Percentiles rank a stretch among this genome's conserved stretches.
Conservation (phyloP, 2,888 invertebrate genomes). For the Mechanitis messenoides region DNA sequence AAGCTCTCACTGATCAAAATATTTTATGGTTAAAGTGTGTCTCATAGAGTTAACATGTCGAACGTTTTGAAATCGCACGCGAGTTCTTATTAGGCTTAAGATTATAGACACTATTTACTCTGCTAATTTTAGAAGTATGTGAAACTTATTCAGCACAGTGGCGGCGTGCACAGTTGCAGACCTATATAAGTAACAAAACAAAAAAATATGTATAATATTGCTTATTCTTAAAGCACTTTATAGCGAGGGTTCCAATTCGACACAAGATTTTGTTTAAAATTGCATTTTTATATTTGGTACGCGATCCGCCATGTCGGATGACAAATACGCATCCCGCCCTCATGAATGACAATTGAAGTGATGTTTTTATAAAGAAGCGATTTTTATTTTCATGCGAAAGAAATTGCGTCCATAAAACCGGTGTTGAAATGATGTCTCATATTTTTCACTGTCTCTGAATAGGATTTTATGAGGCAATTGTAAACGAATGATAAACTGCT, state of each 20-base stretch:
- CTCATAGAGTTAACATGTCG: no score
- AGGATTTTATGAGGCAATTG: conserved; percentile 67
- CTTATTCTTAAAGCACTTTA: conserved; percentile 52
- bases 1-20: no score
- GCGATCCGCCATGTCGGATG: conserved; percentile 66
- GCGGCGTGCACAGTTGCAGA: background rate
- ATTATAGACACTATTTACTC: no score
- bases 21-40: no score
- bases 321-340: conserved; percentile 73
- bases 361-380: conserved; percentile 74
- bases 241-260: conserved; percentile 63
- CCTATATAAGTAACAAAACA: background rate
- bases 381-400: conserved; percentile 74
- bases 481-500: conserved; percentile 23
- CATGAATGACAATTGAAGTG: conserved; percentile 77
- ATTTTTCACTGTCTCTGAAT: conserved; percentile 72
- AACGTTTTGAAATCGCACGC: no score
- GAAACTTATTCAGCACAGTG: no score
- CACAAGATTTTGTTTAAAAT: conserved; percentile 72
- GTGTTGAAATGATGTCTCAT: conserved; percentile 72
- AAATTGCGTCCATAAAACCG: conserved; percentile 74
- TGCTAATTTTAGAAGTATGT: no score
- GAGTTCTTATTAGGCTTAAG: no score
- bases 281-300: conserved; percentile 76
- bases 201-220: background rate